Conservation (phyloP, 2,888 invertebrate genomes). For the Hanleya hanleyi region DNA sequence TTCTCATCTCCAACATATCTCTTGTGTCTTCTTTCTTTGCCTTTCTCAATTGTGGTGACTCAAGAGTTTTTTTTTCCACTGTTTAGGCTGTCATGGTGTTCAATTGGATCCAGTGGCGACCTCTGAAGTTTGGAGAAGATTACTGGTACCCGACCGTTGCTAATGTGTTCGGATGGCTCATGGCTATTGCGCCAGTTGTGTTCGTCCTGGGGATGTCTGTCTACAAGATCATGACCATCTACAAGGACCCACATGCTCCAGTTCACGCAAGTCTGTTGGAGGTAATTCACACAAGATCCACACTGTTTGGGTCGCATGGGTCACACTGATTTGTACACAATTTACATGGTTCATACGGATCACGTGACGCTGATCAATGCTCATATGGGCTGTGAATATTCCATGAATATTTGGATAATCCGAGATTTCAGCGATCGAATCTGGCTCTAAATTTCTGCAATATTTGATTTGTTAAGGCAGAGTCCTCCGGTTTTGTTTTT, state of each 20-base stretch:
- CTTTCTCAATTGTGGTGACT: not conserved
- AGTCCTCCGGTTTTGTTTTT: too few species aligned
- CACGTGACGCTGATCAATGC: too few species aligned
- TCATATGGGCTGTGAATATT: too few species aligned
- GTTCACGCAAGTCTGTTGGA: conserved; percentile 60
- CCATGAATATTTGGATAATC: too few species aligned
- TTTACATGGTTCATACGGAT: not conserved
- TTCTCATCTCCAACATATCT: too few species aligned
- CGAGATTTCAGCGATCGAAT: too few species aligned
- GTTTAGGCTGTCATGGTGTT: conserved; percentile 83
- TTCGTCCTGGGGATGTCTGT: conserved; percentile 75
- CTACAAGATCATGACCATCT: conserved; percentile 58
- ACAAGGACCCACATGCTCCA: too few species aligned
- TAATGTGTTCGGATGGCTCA: conserved; percentile 83
- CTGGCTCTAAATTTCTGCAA: too few species aligned
- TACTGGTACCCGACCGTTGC: conserved; percentile 89
- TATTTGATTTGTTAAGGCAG: too few species aligned
- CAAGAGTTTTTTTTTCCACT: not conserved
- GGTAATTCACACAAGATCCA: too few species aligned
- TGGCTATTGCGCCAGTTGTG: conserved; percentile 83
- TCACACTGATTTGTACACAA: not conserved
- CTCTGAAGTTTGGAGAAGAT: conserved; percentile 80
- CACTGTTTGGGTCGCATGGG: not conserved
- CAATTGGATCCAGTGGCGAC: conserved; percentile 86
- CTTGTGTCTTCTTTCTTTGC: too few species aligned